These are phyloP conservation scores for Tetragnatha montana DNA, from an alignment of 2,888 invertebrate species.

Conservation along the genomic window DNA sequence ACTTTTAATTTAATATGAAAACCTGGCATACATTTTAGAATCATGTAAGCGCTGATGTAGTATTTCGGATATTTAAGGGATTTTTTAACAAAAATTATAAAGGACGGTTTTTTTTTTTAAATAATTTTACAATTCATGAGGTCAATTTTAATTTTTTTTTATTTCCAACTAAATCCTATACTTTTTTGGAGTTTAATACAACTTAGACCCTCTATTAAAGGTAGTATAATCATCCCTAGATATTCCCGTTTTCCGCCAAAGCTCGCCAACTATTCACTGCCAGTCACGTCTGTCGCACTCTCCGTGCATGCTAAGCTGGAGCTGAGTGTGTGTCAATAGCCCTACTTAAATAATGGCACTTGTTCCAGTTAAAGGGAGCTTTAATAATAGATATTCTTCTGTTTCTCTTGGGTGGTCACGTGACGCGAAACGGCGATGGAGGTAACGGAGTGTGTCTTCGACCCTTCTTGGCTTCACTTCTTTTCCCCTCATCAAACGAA, in stretches of 20 bases:
- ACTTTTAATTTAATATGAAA: no score
- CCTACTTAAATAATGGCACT: conserved; percentile 43
- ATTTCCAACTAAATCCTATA: no score
- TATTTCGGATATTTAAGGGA: no score
- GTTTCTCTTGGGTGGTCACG: conserved; percentile 15
- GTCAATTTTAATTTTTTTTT: no score
- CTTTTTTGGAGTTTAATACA: no score
- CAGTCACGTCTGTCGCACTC: conserved; percentile 30
- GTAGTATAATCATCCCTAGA: no score
- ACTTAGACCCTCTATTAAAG: no score
- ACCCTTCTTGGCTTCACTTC: background rate
- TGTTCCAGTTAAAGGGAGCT: conserved; percentile 38
- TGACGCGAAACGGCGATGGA: conserved; percentile 38
- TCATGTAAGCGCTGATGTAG: no score
- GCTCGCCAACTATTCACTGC: background rate
- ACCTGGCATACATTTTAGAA: no score
- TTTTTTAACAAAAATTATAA: no score
- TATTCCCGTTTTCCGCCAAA: background rate
- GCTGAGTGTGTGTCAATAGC: conserved; percentile 35
- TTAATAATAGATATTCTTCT: conserved; percentile 44
- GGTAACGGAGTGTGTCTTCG: background rate
- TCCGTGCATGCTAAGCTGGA: conserved; percentile 34
- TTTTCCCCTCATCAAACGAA: background rate
- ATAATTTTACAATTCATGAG: no score
- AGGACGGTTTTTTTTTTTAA: no score